Percentiles rank a stretch among this genome's conserved stretches.
phyloP scores from a whole-genome alignment of 92 coral and sea anemone species.

The Ricordea florida region DNA sequence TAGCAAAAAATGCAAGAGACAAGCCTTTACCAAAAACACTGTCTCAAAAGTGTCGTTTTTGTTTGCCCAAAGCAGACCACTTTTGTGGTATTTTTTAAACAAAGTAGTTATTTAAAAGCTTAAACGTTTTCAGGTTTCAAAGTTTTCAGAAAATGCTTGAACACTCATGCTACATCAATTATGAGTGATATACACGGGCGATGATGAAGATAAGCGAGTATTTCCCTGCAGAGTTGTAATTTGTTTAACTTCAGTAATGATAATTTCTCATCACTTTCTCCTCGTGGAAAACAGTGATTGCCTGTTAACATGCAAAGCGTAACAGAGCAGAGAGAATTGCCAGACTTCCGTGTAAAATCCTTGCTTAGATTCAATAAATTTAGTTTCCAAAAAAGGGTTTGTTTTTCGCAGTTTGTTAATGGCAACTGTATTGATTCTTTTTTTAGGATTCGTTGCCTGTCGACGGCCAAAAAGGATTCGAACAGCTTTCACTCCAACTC shows the following conservation, averaged over 20 bases:
- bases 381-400: neutral
- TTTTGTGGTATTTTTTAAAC: neutral
- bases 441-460: slow-evolving; percentile 84
- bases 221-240: slow-evolving; percentile 28
- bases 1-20: neutral
- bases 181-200: neutral
- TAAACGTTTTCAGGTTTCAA: neutral
- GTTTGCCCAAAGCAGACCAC: too few species aligned
- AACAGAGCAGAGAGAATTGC: too few species aligned
- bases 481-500: slow-evolving; percentile 96
- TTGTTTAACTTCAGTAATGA: slow-evolving; percentile 14
- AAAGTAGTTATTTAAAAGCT: neutral
- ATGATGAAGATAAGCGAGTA: slow-evolving; percentile 5
- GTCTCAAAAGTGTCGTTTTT: too few species aligned
- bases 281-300: neutral
- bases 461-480: slow-evolving; percentile 87
- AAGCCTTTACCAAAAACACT: too few species aligned
- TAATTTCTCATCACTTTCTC: slow-evolving; percentile 15
- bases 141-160: neutral
- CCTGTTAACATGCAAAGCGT: neutral
- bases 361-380: neutral
- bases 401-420: neutral
- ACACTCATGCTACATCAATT: neutral
- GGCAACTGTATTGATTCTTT: neutral
- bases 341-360: neutral